These are phyloP conservation scores for Drosophila antonietae DNA, from an alignment of 2,888 invertebrate genomes.

Conservation along the genomic window DNA sequence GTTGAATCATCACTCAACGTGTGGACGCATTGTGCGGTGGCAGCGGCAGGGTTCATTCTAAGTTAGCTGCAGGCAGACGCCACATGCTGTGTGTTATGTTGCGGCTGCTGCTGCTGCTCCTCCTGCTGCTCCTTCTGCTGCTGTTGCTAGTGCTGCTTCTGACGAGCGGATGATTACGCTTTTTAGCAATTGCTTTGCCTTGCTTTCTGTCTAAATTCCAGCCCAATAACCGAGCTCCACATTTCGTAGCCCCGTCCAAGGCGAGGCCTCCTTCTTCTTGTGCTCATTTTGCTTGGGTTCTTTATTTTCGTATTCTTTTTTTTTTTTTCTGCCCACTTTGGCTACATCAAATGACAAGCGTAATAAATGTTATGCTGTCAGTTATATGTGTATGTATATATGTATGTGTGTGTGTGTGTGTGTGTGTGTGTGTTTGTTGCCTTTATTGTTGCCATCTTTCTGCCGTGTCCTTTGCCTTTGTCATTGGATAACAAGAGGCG, in stretches of 20 bases:
- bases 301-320: slow-evolving; percentile 13
- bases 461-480: slow-evolving; percentile 66
- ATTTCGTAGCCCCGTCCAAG: slow-evolving; percentile 17
- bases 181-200: slow-evolving; percentile 65
- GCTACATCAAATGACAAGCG: slow-evolving; percentile 76
- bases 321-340: slow-evolving; percentile 25
- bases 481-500: slow-evolving; percentile 53
- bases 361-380: slow-evolving; percentile 81
- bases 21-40: background rate
- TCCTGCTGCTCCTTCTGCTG: background rate
- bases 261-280: slow-evolving; percentile 39
- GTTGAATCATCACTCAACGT: slow-evolving; percentile 73
- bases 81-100: slow-evolving; percentile 54
- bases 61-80: slow-evolving; percentile 43
- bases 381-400: slow-evolving; percentile 33
- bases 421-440: slow-evolving; percentile 38
- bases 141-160: slow-evolving; percentile 34
- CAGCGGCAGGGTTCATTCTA: slow-evolving; percentile 14
- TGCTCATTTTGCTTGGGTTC: slow-evolving; percentile 48
- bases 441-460: slow-evolving; percentile 63
- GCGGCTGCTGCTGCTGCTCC: slow-evolving; percentile 24
- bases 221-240: slow-evolving; percentile 16
- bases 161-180: slow-evolving; percentile 76
- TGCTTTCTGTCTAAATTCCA: slow-evolving; percentile 34
- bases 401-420: slow-evolving; percentile 24